These are phyloP conservation scores for Cantharis rustica DNA, from an alignment of 2,888 invertebrate species.

Conservation along the genomic window DNA sequence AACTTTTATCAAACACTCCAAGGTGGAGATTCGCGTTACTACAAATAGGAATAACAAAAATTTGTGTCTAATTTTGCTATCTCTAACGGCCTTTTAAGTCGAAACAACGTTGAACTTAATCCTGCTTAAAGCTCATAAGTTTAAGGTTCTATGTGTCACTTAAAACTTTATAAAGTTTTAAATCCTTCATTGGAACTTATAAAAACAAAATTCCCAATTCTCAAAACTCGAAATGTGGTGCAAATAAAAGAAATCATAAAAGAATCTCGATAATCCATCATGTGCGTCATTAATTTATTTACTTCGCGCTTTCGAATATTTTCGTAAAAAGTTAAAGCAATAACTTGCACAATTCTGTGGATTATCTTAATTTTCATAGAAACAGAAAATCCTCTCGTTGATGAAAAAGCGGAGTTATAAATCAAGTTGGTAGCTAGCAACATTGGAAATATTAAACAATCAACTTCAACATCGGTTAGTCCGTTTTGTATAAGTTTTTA, in stretches of 20 bases:
- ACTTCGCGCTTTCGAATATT: too few relatives aligned
- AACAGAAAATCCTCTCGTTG: not conserved
- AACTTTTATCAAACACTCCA: not conserved
- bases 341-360: too few relatives aligned
- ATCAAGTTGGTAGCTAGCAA: too few relatives aligned
- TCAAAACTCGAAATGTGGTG: too few relatives aligned
- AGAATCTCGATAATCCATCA: too few relatives aligned
- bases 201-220: not conserved
- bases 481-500: not conserved
- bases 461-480: not conserved
- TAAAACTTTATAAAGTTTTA: not conserved
- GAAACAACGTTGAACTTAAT: not conserved
- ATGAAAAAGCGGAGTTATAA: too few relatives aligned
- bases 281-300: too few relatives aligned
- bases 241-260: too few relatives aligned
- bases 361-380: not conserved
- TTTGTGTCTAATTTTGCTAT: not conserved
- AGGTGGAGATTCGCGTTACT: not conserved
- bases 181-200: not conserved
- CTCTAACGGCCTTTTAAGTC: not conserved
- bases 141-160: not conserved
- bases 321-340: too few relatives aligned
- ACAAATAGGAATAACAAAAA: not conserved
- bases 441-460: not conserved
- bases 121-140: not conserved